Evolutionary conservation across 37 sponge, comb jelly and placozoan genomes (phyloP).

Genomic region (Spongilla lacustris): DNA sequence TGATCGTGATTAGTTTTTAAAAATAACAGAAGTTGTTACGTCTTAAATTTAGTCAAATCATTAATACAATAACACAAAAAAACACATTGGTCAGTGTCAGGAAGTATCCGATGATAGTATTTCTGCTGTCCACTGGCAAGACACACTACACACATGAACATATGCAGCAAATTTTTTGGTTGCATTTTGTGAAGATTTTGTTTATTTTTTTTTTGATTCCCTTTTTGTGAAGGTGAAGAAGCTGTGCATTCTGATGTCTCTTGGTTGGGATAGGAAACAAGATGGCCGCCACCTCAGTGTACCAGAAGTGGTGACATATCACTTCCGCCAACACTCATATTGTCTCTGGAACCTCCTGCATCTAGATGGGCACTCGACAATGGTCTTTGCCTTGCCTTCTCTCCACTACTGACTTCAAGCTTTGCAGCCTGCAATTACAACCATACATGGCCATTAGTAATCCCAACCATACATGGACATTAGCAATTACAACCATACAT

Average conservation of each 20-base stretch:
- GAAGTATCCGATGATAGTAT: background rate
- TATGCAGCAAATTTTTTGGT: background rate
- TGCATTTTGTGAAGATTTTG: background rate
- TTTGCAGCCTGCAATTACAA: background rate
- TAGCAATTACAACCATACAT: too few relatives aligned
- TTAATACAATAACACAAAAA: background rate
- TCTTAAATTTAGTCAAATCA: background rate
- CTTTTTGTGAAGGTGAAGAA: background rate
- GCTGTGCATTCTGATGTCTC: background rate
- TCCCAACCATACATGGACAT: too few relatives aligned
- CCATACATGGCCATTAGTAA: too few relatives aligned
- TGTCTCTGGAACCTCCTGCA: background rate
- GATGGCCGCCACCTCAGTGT: background rate
- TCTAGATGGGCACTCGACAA: background rate
- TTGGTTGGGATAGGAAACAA: background rate
- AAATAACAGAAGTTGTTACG: too few relatives aligned
- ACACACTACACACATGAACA: background rate
- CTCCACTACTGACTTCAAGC: background rate
- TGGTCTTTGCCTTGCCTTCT: background rate
- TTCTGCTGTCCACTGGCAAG: background rate
- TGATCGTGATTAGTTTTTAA: too few relatives aligned
- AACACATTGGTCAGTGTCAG: background rate
- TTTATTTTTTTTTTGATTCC: background rate
- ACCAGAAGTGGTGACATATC: background rate
- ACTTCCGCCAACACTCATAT: background rate